Evolutionary conservation across 2,797 vertebrate species (phyloP).

Genomic region (Sebastes wilsoni): DNA sequence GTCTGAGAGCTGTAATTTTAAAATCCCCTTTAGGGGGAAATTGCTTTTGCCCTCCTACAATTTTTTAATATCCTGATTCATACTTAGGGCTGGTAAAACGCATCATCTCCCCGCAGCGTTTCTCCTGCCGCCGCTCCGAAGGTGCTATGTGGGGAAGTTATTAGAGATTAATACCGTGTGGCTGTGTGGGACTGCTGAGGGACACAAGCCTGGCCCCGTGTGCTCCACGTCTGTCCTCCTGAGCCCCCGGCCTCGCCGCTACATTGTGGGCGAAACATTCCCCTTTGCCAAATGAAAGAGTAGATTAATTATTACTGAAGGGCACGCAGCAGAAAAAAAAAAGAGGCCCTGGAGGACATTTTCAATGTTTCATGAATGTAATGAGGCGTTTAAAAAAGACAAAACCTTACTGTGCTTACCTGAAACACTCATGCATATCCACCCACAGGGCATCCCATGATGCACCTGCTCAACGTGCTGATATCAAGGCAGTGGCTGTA

Average conservation of each 20-base stretch:
- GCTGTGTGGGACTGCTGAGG: conserved; percentile 43
- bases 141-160: conserved; percentile 60
- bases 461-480: conserved; percentile 29
- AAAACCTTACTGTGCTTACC: neutral
- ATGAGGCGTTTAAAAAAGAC: conserved; percentile 50
- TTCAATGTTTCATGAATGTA: conserved; percentile 75
- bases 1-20: conserved; percentile 67
- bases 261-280: conserved; percentile 46
- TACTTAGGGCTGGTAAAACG: conserved; percentile 52
- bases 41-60: conserved; percentile 79
- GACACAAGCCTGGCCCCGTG: conserved; percentile 25
- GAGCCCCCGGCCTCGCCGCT: conserved; percentile 26
- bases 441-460: conserved; percentile 32
- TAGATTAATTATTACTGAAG: conserved; percentile 81
- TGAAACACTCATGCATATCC: conserved; percentile 23
- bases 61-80: conserved; percentile 84
- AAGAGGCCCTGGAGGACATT: conserved; percentile 63
- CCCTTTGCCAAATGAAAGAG: conserved; percentile 54
- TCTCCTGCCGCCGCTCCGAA: conserved; percentile 52
- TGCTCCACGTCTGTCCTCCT: conserved; percentile 24
- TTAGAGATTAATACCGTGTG: conserved; percentile 73
- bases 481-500: neutral
- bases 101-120: conserved; percentile 52
- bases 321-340: conserved; percentile 53
- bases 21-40: conserved; percentile 76